Conservation (phyloP, 2,113 vertebrate genomes). For the Cyprinodon brontotheroides region DNA sequence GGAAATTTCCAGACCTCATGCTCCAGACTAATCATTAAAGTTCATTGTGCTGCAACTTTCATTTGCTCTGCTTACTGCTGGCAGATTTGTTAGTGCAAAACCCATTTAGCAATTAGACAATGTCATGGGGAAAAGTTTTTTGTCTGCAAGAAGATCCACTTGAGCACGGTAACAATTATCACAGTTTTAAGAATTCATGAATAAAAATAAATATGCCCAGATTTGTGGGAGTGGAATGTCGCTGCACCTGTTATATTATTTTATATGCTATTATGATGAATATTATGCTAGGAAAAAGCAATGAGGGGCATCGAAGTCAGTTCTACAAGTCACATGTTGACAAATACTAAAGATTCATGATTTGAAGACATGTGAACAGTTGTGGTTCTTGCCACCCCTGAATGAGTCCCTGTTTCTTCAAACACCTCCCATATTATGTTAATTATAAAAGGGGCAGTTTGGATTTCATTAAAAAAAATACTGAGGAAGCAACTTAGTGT, state of each 20-base stretch:
- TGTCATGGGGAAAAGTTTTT: conserved; percentile 34
- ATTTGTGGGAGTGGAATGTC: neutral
- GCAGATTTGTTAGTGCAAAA: conserved; percentile 53
- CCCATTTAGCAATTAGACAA: conserved; percentile 32
- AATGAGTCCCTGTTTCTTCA: neutral
- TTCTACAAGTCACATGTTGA: neutral
- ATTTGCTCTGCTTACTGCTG: conserved; percentile 59
- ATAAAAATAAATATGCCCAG: neutral
- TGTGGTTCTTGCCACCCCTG: neutral
- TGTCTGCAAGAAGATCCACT: conserved; percentile 10
- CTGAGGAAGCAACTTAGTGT: neutral
- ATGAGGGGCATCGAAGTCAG: neutral
- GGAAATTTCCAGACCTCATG: conserved; percentile 68
- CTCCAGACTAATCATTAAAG: conserved; percentile 53
- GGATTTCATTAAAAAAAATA: neutral
- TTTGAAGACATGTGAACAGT: neutral
- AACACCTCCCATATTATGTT: neutral
- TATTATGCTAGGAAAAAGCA: neutral
- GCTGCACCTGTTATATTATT: no score
- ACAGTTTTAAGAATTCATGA: neutral
- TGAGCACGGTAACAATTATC: neutral
- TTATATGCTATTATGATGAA: neutral
- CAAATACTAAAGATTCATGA: neutral
- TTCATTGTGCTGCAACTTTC: conserved; percentile 60
- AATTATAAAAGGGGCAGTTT: neutral